Conservation (phyloP, 1,140 invertebrate species). For the Maniola jurtina region DNA sequence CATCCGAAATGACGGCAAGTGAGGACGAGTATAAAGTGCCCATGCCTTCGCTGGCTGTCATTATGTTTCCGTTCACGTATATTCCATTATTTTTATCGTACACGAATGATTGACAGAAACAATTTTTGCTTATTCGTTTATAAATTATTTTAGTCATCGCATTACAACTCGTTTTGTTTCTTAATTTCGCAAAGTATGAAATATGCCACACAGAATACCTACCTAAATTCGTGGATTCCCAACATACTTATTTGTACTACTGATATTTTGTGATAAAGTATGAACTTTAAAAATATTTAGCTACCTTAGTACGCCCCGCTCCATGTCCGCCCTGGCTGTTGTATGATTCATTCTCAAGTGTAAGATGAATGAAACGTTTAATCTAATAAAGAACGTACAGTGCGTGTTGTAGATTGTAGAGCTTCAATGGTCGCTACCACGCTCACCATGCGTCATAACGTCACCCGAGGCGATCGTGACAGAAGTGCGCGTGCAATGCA, state of each 20-base stretch:
- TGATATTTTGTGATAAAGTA: no score
- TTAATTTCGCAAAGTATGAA: no score
- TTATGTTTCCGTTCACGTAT: background rate
- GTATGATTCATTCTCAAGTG: no score
- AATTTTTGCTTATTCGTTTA: background rate
- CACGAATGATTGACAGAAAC: background rate
- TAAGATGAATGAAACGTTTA: no score
- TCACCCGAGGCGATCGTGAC: constrained; percentile 65
- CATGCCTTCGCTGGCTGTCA: background rate
- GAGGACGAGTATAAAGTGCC: background rate
- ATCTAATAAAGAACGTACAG: background rate
- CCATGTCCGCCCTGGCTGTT: no score
- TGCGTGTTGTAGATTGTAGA: background rate
- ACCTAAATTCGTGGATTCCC: no score
- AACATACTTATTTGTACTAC: no score
- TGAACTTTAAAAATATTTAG: no score
- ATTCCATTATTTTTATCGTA: background rate
- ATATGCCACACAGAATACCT: no score
- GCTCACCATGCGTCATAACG: constrained; percentile 35
- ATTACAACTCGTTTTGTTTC: background rate
- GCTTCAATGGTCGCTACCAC: constrained; percentile 29
- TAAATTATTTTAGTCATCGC: no score
- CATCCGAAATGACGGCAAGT: background rate
- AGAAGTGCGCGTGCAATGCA: constrained; percentile 58
- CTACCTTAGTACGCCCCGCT: no score